Percentiles rank a stretch among this genome's conserved stretches.
Evolutionary conservation across 2,888 invertebrate genomes (phyloP).

Genomic region (Mythimna albipuncta): DNA sequence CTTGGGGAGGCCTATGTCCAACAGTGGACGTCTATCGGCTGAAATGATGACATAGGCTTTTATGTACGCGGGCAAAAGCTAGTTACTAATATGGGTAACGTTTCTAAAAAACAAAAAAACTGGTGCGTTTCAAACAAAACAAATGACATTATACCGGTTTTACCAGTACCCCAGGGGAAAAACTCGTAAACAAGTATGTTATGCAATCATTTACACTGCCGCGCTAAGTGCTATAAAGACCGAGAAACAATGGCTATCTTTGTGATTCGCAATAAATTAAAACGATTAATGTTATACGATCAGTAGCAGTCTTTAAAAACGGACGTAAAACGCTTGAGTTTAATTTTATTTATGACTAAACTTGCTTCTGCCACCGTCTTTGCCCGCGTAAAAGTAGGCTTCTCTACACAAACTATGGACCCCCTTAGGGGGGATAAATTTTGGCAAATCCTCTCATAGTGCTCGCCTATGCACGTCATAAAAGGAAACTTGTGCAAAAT

Average conservation of each 20-base stretch:
- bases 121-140: not conserved
- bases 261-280: constrained; percentile 22
- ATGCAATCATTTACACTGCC: constrained; percentile 17
- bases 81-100: no score
- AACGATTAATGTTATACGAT: constrained; percentile 22
- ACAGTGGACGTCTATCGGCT: no score
- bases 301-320: not conserved
- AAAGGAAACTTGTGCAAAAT: not conserved
- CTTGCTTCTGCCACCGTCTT: no score
- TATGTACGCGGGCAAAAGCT: no score
- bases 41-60: no score
- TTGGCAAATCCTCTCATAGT: no score
- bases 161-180: not conserved
- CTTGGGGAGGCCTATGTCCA: no score
- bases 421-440: no score
- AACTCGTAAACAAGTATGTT: not conserved
- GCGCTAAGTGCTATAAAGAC: constrained; percentile 8
- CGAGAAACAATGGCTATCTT: constrained; percentile 27
- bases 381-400: no score
- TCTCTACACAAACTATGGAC: no score
- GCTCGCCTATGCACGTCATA: no score
- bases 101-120: not conserved
- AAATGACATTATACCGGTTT: not conserved
- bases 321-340: not conserved
- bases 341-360: not conserved